A percentile compares a stretch with the other conserved stretches of the same genome.
Evolutionary conservation across 2,113 vertebrate species (phyloP).

Genomic region (Bubo bubo): DNA sequence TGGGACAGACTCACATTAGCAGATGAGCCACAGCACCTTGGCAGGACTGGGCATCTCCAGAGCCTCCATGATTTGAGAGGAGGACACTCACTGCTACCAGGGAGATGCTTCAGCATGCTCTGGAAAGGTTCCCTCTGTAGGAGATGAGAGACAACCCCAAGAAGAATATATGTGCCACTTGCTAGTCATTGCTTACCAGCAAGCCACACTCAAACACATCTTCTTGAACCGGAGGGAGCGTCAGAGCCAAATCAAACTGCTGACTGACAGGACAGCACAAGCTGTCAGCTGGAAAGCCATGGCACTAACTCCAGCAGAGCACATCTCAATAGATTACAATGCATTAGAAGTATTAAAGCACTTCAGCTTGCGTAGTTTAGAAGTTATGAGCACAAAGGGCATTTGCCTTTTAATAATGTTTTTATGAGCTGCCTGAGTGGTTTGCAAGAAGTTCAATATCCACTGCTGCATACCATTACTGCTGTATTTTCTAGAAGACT

Average conservation of each 20-base stretch:
- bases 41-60: background rate
- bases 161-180: background rate
- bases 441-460: constrained; percentile 13
- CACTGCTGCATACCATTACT: constrained; percentile 11
- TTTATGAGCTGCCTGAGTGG: constrained; percentile 26
- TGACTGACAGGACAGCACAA: background rate
- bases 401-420: constrained; percentile 56
- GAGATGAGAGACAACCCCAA: background rate
- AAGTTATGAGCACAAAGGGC: constrained; percentile 22
- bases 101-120: background rate
- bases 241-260: background rate
- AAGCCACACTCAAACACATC: rapidly evolving
- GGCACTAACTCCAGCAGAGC: background rate
- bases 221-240: background rate
- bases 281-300: background rate
- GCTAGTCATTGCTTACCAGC: background rate
- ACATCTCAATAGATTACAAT: background rate
- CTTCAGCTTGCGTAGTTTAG: background rate
- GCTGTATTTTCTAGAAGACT: background rate
- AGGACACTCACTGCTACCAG: background rate
- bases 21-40: background rate
- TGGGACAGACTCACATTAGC: background rate
- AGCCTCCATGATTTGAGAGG: background rate
- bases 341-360: background rate
- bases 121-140: background rate